These are phyloP conservation scores for Epizoanthus ramosus DNA, from an alignment of 92 coral and sea anemone species.

Conservation along the genomic window DNA sequence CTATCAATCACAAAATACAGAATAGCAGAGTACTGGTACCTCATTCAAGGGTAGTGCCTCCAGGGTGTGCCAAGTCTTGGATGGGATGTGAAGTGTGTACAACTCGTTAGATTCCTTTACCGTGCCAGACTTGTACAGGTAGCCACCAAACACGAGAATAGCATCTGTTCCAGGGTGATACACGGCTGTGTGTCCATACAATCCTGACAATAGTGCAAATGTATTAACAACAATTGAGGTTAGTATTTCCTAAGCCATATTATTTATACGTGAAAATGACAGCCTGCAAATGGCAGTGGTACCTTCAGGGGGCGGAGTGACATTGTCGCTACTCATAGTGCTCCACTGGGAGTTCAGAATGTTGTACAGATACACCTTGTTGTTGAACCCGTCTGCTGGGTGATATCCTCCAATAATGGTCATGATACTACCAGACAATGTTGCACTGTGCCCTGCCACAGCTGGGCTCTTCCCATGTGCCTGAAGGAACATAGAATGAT, in stretches of 20 bases:
- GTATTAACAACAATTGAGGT: not conserved
- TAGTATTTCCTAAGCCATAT: too few relatives aligned
- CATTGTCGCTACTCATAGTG: conserved; percentile 18
- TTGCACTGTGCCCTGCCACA: conserved; percentile 87
- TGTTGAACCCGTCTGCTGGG: conserved; percentile 66
- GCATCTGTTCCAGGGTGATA: conserved; percentile 63
- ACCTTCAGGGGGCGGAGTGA: conserved; percentile 74
- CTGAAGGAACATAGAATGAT: conserved; percentile 22
- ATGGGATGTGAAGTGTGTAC: conserved; percentile 67
- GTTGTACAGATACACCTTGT: conserved; percentile 64
- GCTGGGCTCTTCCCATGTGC: conserved; percentile 47
- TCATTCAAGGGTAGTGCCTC: conserved; percentile 66
- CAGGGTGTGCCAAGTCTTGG: conserved; percentile 68
- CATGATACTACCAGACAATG: conserved; percentile 64
- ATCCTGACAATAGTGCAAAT: conserved; percentile 40
- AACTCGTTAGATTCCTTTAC: conserved; percentile 67
- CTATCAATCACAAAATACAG: not conserved
- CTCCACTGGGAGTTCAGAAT: conserved; percentile 57
- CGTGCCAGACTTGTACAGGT: conserved; percentile 55
- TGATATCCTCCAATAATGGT: conserved; percentile 91
- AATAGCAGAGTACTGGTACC: conserved; percentile 39
- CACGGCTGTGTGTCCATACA: conserved; percentile 92
- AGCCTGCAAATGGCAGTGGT: not conserved
- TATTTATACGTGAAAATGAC: too few relatives aligned
- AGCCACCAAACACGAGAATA: conserved; percentile 90